Evolutionary conservation across 1,140 invertebrate genomes (phyloP).

Genomic region (Anthonomus grandis): DNA sequence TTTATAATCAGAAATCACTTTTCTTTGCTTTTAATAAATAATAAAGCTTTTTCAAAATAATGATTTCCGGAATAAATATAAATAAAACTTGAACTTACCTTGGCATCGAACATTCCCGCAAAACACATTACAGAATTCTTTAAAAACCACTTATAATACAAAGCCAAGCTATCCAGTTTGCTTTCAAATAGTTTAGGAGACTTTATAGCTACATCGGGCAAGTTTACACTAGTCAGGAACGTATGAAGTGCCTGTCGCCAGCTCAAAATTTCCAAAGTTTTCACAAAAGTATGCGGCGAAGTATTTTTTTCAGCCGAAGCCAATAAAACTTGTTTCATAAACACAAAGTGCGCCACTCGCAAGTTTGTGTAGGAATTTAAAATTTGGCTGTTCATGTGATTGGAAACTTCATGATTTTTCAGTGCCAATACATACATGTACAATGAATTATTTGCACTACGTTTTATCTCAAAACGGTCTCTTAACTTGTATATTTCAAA

Average conservation of each 20-base stretch:
- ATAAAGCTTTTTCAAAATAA: too few relatives aligned
- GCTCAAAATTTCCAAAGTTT: slow-evolving; percentile 15
- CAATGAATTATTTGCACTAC: slow-evolving; percentile 7
- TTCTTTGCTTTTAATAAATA: too few relatives aligned
- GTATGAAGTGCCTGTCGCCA: slow-evolving; percentile 22
- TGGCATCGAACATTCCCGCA: slow-evolving; percentile 29
- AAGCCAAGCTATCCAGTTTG: slow-evolving; percentile 38
- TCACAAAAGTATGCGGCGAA: slow-evolving; percentile 1
- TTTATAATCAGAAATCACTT: too few relatives aligned
- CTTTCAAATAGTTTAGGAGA: slow-evolving; percentile 30
- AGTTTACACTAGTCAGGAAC: slow-evolving; percentile 9
- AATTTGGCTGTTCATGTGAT: slow-evolving; percentile 5
- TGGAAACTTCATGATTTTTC: slow-evolving; percentile 9
- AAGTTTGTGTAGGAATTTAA: slow-evolving; percentile 6
- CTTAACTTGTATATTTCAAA: slow-evolving; percentile 13
- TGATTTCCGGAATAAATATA: not conserved
- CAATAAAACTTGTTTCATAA: slow-evolving; percentile 5
- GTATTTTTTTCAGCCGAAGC: not conserved
- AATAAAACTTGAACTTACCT: slow-evolving; percentile 1
- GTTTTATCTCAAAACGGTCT: slow-evolving; percentile 11
- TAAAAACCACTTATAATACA: slow-evolving; percentile 57
- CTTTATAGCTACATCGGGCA: not conserved
- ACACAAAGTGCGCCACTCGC: slow-evolving; percentile 1
- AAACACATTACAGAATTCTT: slow-evolving; percentile 51
- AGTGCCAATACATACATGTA: slow-evolving; percentile 9